Conservation (phyloP, 2,797 vertebrate genomes). For the Poeciliopsis turneri region DNA sequence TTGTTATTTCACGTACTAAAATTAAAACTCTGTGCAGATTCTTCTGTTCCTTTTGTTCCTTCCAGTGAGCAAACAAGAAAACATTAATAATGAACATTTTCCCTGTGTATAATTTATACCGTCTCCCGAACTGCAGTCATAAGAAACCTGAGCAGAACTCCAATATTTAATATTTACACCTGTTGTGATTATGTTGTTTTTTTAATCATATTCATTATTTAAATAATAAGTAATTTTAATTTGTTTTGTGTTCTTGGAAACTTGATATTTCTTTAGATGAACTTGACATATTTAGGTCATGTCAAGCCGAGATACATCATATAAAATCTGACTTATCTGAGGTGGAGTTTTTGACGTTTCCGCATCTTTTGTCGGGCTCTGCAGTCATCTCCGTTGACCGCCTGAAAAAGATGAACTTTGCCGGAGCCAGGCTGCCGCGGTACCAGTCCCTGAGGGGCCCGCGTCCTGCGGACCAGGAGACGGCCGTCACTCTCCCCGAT, state of each 20-base stretch:
- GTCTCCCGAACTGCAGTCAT: neutral
- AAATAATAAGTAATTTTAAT: neutral
- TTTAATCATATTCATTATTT: neutral
- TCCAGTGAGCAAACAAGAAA: neutral
- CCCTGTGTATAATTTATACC: neutral
- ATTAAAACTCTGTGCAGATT: neutral
- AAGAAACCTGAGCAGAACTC: neutral
- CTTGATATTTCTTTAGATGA: neutral
- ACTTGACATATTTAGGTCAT: neutral
- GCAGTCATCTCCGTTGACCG: slow-evolving; percentile 93
- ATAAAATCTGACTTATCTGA: neutral
- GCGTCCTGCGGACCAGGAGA: slow-evolving; percentile 88
- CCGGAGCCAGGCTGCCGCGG: slow-evolving; percentile 86
- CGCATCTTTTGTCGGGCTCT: slow-evolving; percentile 8
- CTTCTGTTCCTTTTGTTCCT: neutral
- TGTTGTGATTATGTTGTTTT: neutral
- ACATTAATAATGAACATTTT: neutral
- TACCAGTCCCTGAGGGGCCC: slow-evolving; percentile 89
- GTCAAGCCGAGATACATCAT: neutral
- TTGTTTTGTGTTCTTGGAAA: neutral
- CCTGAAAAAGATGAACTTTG: slow-evolving; percentile 89
- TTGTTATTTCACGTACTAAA: neutral
- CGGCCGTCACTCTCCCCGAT: slow-evolving; percentile 88
- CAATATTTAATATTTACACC: neutral
- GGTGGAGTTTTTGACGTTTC: neutral